phyloP scores from a whole-genome alignment of 1,140 invertebrate genomes.

The Papilio polytes region DNA sequence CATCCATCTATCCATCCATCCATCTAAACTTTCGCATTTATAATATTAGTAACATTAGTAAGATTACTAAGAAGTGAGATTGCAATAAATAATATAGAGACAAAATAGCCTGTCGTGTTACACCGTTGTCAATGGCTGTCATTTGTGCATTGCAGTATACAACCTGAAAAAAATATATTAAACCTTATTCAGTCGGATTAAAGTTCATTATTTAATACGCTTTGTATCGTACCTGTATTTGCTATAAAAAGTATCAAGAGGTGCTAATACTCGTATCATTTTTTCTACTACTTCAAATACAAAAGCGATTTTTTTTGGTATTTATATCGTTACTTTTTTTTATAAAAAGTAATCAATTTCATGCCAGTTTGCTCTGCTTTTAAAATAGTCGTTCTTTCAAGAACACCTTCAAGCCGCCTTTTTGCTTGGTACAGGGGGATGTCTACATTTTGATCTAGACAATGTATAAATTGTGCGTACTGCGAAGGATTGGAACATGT shows the following conservation, averaged over 20 bases:
- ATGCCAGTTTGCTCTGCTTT: neutral
- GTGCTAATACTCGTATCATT: constrained; percentile 38
- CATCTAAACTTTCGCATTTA: too few species aligned
- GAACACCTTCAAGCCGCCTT: too few species aligned
- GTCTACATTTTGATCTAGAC: too few species aligned
- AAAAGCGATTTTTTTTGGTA: neutral
- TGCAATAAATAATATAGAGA: constrained; percentile 51
- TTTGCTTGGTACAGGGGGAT: too few species aligned
- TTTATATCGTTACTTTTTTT: neutral
- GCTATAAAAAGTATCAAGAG: constrained; percentile 36
- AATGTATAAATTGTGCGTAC: too few species aligned
- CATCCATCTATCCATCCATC: too few species aligned
- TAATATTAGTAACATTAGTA: too few species aligned
- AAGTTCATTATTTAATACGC: constrained; percentile 23
- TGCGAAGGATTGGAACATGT: too few species aligned
- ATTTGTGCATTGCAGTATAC: constrained; percentile 24
- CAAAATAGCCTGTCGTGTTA: constrained; percentile 53
- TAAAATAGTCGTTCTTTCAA: neutral
- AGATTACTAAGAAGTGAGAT: too few species aligned
- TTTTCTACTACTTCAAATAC: constrained; percentile 10
- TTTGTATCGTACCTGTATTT: constrained; percentile 18
- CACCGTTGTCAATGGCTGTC: constrained; percentile 60
- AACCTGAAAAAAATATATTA: constrained; percentile 31
- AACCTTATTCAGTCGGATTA: constrained; percentile 2
- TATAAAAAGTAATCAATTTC: neutral